Conservation (phyloP, 2,888 invertebrate species). For the Chaitophorus viminalis region DNA sequence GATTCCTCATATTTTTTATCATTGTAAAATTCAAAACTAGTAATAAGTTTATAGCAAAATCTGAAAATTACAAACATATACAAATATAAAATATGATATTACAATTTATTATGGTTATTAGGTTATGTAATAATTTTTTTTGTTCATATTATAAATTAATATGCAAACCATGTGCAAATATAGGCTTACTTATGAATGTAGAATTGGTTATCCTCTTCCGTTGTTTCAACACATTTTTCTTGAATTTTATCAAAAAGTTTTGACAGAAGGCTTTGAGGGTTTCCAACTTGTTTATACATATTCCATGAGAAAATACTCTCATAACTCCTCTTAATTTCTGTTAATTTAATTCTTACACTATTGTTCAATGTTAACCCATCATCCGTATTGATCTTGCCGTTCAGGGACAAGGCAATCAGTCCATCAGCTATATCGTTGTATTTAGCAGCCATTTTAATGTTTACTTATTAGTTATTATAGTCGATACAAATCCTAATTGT, state of each 20-base stretch:
- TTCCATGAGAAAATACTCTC: slow-evolving; percentile 43
- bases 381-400: neutral
- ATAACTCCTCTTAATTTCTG: neutral
- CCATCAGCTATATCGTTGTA: no score
- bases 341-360: neutral
- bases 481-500: no score
- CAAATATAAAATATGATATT: no score
- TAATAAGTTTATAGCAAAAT: slow-evolving; percentile 6
- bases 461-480: no score
- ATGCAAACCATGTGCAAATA: no score
- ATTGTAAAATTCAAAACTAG: neutral
- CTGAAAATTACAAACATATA: neutral
- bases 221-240: neutral
- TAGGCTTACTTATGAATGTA: neutral
- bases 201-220: neutral
- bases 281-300: neutral
- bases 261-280: neutral
- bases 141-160: no score
- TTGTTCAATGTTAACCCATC: neutral
- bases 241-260: neutral
- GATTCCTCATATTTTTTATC: neutral
- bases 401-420: no score
- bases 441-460: no score
- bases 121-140: no score
- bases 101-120: no score